Evolutionary conservation across 2,797 vertebrate species (phyloP).

Genomic region (Gymnodraco acuticeps): DNA sequence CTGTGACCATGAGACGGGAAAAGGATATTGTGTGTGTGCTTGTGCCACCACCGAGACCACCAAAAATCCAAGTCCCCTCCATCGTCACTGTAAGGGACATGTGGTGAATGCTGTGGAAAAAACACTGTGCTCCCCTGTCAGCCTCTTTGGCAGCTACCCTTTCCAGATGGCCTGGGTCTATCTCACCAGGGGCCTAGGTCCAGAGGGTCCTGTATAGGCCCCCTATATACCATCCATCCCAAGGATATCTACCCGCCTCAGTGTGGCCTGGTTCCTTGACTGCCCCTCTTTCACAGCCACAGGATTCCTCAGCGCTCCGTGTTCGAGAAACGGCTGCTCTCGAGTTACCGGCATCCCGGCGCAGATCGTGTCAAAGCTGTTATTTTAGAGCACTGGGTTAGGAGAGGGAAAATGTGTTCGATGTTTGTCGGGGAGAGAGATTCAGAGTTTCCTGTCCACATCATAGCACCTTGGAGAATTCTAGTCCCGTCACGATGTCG

Average conservation of each 20-base stretch:
- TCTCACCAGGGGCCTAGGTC: conserved; percentile 44
- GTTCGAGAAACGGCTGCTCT: conserved; percentile 60
- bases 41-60: conserved; percentile 6
- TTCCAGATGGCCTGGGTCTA: conserved; percentile 64
- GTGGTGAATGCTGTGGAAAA: conserved; percentile 56
- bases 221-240: conserved; percentile 37
- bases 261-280: conserved; percentile 58
- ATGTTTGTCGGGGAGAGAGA: conserved; percentile 68
- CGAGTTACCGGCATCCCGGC: conserved; percentile 71
- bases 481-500: conserved; percentile 51
- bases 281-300: conserved; percentile 71
- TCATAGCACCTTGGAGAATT: conserved; percentile 75
- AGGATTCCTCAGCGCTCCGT: conserved; percentile 62
- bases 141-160: conserved; percentile 35
- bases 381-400: conserved; percentile 75
- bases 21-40: conserved; percentile 30
- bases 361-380: conserved; percentile 78
- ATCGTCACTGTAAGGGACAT: conserved; percentile 29
- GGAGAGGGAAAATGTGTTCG: conserved; percentile 65
- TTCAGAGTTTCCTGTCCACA: conserved; percentile 77
- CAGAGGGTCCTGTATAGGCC: conserved; percentile 49
- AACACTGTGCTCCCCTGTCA: conserved; percentile 60
- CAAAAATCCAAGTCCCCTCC: conserved; percentile 12
- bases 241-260: conserved; percentile 42
- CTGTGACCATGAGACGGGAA: conserved; percentile 58